A percentile compares a stretch with the other conserved stretches of the same genome.
These are phyloP conservation scores for Bufo bufo DNA, from an alignment of 2,113 vertebrate species.

Conservation along the genomic window DNA sequence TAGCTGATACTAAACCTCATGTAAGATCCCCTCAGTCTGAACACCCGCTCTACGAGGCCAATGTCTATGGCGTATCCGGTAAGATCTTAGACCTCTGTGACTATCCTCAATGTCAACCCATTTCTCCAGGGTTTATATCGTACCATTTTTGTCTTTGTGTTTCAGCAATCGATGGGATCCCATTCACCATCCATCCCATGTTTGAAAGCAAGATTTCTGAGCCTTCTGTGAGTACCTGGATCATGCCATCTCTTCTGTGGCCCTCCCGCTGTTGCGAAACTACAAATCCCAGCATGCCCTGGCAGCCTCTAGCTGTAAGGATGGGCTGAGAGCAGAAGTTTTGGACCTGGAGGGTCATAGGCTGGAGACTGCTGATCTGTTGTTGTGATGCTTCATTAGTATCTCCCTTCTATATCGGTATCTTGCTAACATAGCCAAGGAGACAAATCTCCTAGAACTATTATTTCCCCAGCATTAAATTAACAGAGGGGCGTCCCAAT, in stretches of 20 bases:
- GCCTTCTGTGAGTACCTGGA: background rate
- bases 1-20: background rate
- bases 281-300: background rate
- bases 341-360: too few species aligned
- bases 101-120: background rate
- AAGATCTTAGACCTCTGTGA: background rate
- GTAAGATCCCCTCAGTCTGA: background rate
- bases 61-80: conserved; percentile 48
- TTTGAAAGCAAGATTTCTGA: conserved; percentile 35
- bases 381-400: too few species aligned
- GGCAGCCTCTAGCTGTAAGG: background rate
- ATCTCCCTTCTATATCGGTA: too few species aligned
- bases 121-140: too few species aligned
- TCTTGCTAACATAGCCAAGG: too few species aligned
- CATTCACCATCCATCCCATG: conserved; percentile 51
- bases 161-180: conserved; percentile 51
- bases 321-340: background rate
- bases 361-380: too few species aligned
- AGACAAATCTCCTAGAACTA: too few species aligned
- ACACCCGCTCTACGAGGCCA: conserved; percentile 37
- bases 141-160: background rate
- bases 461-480: too few species aligned
- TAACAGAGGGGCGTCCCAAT: too few species aligned
- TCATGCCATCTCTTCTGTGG: background rate
- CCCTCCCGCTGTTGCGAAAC: background rate